These are phyloP conservation scores for Camarhynchus parvulus DNA, from an alignment of 2,113 vertebrate species.

Conservation along the genomic window DNA sequence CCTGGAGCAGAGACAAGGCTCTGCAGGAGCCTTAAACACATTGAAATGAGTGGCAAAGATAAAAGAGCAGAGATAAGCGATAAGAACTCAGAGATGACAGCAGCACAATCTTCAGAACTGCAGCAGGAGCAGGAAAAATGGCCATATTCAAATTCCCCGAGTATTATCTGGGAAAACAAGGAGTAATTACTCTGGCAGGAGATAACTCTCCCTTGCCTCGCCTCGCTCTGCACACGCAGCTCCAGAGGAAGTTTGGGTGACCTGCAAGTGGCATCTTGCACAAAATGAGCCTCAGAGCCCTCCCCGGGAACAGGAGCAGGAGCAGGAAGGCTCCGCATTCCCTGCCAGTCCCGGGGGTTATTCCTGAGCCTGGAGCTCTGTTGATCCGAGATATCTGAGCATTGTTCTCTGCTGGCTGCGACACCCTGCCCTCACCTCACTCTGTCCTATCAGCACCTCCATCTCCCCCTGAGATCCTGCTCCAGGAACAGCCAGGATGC, in stretches of 20 bases:
- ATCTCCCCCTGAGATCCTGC: background rate
- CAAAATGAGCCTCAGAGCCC: background rate
- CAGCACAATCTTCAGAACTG: slow-evolving; percentile 16
- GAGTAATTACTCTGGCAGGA: slow-evolving; percentile 33
- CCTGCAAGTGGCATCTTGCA: background rate
- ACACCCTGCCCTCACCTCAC: fast-evolving
- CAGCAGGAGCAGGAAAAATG: slow-evolving; percentile 26
- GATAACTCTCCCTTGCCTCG: background rate
- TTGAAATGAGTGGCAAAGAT: slow-evolving; percentile 51
- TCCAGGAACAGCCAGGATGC: background rate
- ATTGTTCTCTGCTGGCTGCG: background rate
- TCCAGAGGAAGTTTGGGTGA: background rate
- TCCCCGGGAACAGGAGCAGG: background rate
- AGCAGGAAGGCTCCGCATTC: background rate
- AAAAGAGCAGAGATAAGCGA: slow-evolving; percentile 49
- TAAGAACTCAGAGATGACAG: slow-evolving; percentile 33
- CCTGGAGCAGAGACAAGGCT: background rate
- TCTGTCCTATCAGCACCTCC: background rate
- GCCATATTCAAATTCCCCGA: background rate
- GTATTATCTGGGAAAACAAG: slow-evolving; percentile 43
- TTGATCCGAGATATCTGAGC: background rate
- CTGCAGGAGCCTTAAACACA: background rate
- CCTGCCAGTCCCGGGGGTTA: background rate
- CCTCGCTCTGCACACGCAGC: fast-evolving
- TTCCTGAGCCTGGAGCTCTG: background rate